Base-by-base conservation (phyloP, 2,113 vertebrate genomes). In the Cheilinus undulatus region DNA sequence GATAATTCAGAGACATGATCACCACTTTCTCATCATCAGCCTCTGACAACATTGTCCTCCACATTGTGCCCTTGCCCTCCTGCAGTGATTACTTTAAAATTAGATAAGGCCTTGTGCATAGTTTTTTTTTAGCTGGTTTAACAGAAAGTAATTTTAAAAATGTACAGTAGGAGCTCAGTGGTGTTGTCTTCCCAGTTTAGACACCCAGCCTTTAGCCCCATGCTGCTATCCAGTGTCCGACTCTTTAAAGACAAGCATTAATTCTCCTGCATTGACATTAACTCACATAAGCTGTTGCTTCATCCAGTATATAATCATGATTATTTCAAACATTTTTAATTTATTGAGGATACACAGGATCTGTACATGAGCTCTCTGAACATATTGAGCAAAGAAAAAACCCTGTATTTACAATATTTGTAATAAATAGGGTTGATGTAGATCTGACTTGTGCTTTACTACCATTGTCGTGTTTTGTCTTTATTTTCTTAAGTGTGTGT, bases 361-460 rank as follows among this genome's bases (percentile, higher is more conserved):
- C 40, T 77, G 56, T 53, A 56, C 42, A 72, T 69, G 19, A 69
- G 45, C 1, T 48, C 54, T 36, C 42, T 13, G 19, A 43, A 40
- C 38, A 13, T 62, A 22, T 22, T 46, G 27, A 64, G 15, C 60
- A 50, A 14, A 40, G 13, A 50, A 40, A 62, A 53, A 49, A 53
- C 8, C 54, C 77, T 56, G 68, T 17, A 58, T 84, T 88, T 74
- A 59, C 76, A 80, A 62, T 78, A 60, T 83, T 89, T 85, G 56
- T 83, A 89, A 89, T 86, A 83, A 89, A 86, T 69, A 38, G 61
- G 62, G n/a, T 67, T 53, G 61, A 48, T 74, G 36, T 48, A 24
- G 1, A 57, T 46, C 20, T 40, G 59, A 68, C 15, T 62, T 26
- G 2, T 64, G 40, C 45, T 7, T 72, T 49, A 0, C 2, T 58